phyloP scores from a whole-genome alignment of 2,113 vertebrate species.

The Sarotherodon lohbergeri region DNA sequence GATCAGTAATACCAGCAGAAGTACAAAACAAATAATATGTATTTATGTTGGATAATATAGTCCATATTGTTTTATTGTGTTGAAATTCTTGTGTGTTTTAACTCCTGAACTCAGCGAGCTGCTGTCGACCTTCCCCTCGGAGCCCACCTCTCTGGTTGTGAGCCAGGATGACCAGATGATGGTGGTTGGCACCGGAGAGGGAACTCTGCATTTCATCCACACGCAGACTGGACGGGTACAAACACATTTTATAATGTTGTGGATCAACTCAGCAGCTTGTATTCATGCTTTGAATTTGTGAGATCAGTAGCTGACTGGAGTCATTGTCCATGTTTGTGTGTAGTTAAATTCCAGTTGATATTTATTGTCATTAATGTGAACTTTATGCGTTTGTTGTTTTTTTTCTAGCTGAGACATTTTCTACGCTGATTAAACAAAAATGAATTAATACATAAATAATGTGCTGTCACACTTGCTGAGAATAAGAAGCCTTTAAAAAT shows the following conservation, averaged over 20 bases:
- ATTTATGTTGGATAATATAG: background rate
- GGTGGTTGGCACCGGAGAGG: constrained; percentile 75
- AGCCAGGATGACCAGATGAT: constrained; percentile 62
- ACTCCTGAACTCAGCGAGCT: constrained; percentile 50
- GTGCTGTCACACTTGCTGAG: background rate
- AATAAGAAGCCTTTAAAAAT: background rate
- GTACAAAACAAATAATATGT: fast-evolving
- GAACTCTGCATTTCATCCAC: constrained; percentile 76
- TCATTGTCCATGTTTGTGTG: background rate
- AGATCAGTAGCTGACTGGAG: background rate
- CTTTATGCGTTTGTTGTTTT: fast-evolving
- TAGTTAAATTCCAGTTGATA: background rate
- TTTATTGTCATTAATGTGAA: background rate
- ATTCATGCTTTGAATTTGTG: background rate
- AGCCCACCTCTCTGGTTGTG: constrained; percentile 72
- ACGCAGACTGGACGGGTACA: constrained; percentile 77
- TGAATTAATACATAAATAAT: background rate
- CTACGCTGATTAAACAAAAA: background rate
- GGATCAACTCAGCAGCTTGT: background rate
- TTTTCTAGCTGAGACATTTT: background rate
- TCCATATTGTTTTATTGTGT: background rate
- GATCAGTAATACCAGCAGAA: background rate
- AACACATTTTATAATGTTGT: fast-evolving
- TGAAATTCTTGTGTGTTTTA: background rate
- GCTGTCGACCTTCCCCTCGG: constrained; percentile 61